Base-by-base conservation (phyloP, 2,888 invertebrate species). In the Tribolium freemani region DNA sequence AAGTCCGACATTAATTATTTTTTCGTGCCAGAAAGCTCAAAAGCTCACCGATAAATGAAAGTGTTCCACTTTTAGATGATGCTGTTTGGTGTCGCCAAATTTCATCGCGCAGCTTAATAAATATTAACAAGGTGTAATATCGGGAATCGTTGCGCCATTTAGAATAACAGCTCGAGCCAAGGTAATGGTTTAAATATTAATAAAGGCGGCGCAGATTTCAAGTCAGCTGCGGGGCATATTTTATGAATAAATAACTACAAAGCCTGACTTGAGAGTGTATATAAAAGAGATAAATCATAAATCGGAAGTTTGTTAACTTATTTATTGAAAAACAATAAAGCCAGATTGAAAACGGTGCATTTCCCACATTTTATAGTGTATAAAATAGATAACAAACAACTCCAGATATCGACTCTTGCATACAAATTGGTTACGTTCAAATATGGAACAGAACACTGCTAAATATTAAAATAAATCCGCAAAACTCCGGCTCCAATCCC, bases 121-220 rank as follows among this genome's bases (percentile, higher is more conserved):
- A 77, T 76, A 76, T 75, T 75, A 76, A 75, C 75, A 75, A 75
- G 74, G 74, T 77, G 72, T 72, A 76, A 77, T 75, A 75, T 72
- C 71, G 69, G 57, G 75, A 74, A 77, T 73, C 74, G 74, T 72
- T 77, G 75, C 72, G 67, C 75, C 75, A 75, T 75, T 77, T 72
- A 77, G 69, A 75, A 68, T 74, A 76, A 75, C 75, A 69, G 72
- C 71, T 67, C 71, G 69, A 66, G 69, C 74, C 73, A 72, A 70
- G 73, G 69, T 60, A 69, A 73, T 66, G 73, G 61, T 73, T 77
- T 76, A 76, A 77, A 77, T 77, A 77, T 77, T 76, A 74, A 77
- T 76, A 75, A 75, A 72, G 64, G 51, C 75, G 68, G 75, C 69
- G 71, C 73, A 70, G 75, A 76, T 70, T 75, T 72, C 64, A 45